Base-by-base conservation (phyloP, 2,113 vertebrate genomes). In the Mormyrus lacerda region DNA sequence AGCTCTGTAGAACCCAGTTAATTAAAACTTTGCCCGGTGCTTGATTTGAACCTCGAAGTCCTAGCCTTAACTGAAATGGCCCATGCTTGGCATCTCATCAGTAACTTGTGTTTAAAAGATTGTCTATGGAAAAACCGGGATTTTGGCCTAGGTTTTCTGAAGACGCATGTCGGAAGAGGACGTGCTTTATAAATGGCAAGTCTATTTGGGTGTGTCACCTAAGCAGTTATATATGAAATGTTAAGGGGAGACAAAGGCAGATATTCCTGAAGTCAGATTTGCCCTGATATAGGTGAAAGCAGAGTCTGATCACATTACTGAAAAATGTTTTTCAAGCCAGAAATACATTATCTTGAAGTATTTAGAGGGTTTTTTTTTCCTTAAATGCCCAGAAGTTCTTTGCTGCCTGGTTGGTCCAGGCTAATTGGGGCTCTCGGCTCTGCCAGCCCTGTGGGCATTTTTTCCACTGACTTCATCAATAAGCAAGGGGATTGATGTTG, bases 401-500 rank as follows among this genome's bases (percentile, higher is more conserved):
- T 76, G 45, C 50, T 69, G 55, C 13, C n/a, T n/a, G n/a, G n/a
- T 44, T 58, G 88, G 88, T 9, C 35, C 88, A 17, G 50, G 35
- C 50, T 35, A 50, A 87, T 42, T 61, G 31, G 21, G 42, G 51
- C 39, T 87, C 17, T 47, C 85, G 1, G 45, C 19, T 21, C 24
- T 90, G 31, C 45, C 89, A 90, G 50, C 83, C 6, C 19, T 47
- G 15, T 85, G 53, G 39, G 8, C 51, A 47, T 85, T 55, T 91
- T 91, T 90, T 90, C 88, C 89, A 90, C 91, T 91, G 87, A 69
- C 47, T 88, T 91, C 89, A 90, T 90, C 88, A 91, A 58, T 84
- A 85, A 90, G 85, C 83, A 13, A 42, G 87, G 86, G 85, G 89
- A 91, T 88, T 86, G 89, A 90, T 85, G 58, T 19, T 27, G 55